A percentile compares a stretch with the other conserved stretches of the same genome.
Conservation (phyloP, 1,140 invertebrate species). For the Lepidurus apus region DNA sequence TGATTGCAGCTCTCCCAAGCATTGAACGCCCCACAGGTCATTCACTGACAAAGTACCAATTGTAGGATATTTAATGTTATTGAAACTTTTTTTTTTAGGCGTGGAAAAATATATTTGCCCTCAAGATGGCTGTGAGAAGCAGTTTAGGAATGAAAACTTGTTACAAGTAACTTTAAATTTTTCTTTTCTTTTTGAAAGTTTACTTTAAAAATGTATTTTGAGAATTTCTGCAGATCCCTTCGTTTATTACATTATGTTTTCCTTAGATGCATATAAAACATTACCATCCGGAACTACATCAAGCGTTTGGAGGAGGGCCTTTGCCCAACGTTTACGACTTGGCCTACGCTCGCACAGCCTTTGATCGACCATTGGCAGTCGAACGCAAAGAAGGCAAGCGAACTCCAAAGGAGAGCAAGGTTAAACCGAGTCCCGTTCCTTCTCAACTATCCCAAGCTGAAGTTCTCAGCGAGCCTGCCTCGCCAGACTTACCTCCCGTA, state of each 20-base stretch:
- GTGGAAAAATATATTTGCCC: constrained; percentile 57
- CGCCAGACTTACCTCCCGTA: background rate
- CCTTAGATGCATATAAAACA: constrained; percentile 79
- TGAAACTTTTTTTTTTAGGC: background rate
- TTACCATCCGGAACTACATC: constrained; percentile 72
- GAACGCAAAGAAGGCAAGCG: background rate
- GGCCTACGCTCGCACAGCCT: constrained; percentile 64
- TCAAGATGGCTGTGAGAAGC: constrained; percentile 74
- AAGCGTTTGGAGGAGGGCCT: constrained; percentile 57
- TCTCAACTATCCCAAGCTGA: background rate
- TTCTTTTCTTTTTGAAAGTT: background rate
- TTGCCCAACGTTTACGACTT: constrained; percentile 79
- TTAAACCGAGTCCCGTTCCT: constrained; percentile 16
- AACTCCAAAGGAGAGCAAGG: constrained; percentile 23
- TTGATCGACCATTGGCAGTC: constrained; percentile 25
- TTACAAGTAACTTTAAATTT: constrained; percentile 50
- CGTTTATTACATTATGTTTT: no score
- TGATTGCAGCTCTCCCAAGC: background rate
- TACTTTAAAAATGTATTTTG: background rate
- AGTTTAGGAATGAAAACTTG: constrained; percentile 81
- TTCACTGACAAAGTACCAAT: background rate
- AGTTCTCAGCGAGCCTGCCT: background rate
- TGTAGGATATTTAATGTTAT: constrained; percentile 27
- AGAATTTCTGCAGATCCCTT: no score
- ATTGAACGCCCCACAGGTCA: background rate